These are phyloP conservation scores for Basileuterus tristriatus DNA, from an alignment of 2,797 vertebrate species.

Conservation along the genomic window DNA sequence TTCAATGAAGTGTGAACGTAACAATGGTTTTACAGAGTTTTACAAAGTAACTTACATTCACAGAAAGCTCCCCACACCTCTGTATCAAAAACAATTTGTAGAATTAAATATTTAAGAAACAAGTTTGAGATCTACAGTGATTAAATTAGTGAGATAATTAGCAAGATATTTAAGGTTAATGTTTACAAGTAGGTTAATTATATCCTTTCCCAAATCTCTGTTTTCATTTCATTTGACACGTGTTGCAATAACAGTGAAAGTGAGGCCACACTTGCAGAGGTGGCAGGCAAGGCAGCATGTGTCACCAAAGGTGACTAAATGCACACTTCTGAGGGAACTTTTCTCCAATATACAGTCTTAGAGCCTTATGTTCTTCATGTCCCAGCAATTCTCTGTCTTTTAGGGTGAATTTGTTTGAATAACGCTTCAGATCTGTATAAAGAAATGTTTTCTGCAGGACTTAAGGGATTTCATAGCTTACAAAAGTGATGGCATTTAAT, in stretches of 20 bases:
- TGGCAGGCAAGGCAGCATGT: background rate
- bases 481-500: background rate
- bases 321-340: background rate
- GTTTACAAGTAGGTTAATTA: constrained; percentile 62
- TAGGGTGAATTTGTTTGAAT: background rate
- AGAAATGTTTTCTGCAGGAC: background rate
- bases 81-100: constrained; percentile 27
- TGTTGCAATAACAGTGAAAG: constrained; percentile 24
- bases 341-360: background rate
- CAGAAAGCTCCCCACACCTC: background rate
- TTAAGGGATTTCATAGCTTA: background rate
- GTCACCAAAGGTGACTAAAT: background rate
- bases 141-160: constrained; percentile 66
- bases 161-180: constrained; percentile 58
- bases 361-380: background rate
- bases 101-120: constrained; percentile 49
- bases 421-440: background rate
- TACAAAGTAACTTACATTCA: background rate
- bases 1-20: background rate
- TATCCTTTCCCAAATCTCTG: constrained; percentile 53
- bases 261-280: background rate
- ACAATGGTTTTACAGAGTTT: background rate
- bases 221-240: background rate
- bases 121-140: constrained; percentile 36
- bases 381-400: background rate